Base-by-base conservation (phyloP, 2,888 invertebrate genomes). In the Pemphredon lugubris region DNA sequence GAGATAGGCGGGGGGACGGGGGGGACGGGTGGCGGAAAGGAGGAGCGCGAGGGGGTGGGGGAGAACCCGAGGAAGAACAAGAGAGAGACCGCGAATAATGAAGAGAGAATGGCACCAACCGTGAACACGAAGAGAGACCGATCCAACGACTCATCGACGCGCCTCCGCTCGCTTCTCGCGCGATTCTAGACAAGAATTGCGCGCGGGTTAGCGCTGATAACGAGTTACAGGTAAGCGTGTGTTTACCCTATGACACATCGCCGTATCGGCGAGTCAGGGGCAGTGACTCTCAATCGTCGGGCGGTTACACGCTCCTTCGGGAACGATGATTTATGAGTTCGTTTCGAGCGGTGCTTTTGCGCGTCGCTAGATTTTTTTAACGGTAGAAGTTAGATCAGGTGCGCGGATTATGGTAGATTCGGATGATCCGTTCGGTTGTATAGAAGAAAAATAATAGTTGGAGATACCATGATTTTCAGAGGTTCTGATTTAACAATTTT, bases 141-240 rank as follows among this genome's bases (percentile, higher is more conserved):
- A n/a, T n/a, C n/a, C n/a, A n/a, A n/a, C n/a, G n/a, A n/a, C n/a
- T n/a, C 37, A 39, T 9, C 23, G 26, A 47, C 39, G 61, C 34
- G 20, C 39, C 44, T 18, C 47, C 16, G 11, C n/a, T 34, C 34
- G 34, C 4, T 34, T 34, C 34, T 34, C 40, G 11, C 16, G n/a
- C n/a, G n/a, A n/a, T 34, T 2, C n/a, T 11, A 11, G n/a, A 4
- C 11, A n/a, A 34, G 16, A 40, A 7, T 26, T 26, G 26, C 23
- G 37, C 57, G 68, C 60, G 73, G 71, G 82, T 79, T 73, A 81
- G n/a, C 77, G 58, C 79, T 81, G 84, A 85, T 85, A 85, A 84
- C 84, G 73, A 79, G 73, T 78, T 72, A 73, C 83, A 84, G 83
- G 82, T 82, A 82, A 48, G 63, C 54, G 48, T 47, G 57, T 68